A percentile compares a stretch with the other conserved stretches of the same genome.
Conservation (phyloP, 2,888 invertebrate genomes). For the Steinernema hermaphroditum region DNA sequence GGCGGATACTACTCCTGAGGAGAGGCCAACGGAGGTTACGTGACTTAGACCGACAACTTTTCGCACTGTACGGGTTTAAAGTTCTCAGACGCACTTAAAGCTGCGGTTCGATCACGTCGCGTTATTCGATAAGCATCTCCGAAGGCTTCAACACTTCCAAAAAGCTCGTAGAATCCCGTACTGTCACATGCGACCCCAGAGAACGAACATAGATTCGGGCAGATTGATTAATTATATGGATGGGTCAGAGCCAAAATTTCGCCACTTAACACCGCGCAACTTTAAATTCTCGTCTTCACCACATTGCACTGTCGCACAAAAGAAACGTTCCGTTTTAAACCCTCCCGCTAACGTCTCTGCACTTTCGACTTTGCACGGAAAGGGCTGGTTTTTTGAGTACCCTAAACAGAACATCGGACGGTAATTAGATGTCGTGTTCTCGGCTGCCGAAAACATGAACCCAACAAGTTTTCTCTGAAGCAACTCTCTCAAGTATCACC, state of each 20-base stretch:
- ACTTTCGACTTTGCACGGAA: too few relatives aligned
- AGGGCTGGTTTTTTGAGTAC: too few relatives aligned
- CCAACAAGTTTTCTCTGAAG: too few relatives aligned
- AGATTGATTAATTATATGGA: background rate
- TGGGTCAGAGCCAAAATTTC: background rate
- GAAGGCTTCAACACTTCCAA: conserved; percentile 1
- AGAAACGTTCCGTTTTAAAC: too few relatives aligned
- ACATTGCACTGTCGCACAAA: too few relatives aligned
- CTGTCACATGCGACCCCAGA: conserved; percentile 8
- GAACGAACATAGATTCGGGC: conserved; percentile 9
- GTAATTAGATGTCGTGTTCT: too few relatives aligned
- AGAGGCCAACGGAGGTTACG: background rate
- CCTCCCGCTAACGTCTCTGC: too few relatives aligned
- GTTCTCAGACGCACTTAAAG: background rate
- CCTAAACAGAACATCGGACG: too few relatives aligned
- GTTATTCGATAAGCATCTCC: background rate
- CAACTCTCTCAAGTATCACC: too few relatives aligned
- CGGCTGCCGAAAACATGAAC: too few relatives aligned
- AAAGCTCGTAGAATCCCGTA: background rate
- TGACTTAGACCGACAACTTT: background rate
- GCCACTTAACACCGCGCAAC: background rate
- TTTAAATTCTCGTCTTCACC: background rate
- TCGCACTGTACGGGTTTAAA: background rate
- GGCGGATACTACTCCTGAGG: background rate
- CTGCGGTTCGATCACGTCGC: background rate